Evolutionary conservation across 2,113 vertebrate species (phyloP), one percentile per base, ranked within the genome.

Genomic region (Tenrec ecaudatus): DNA sequence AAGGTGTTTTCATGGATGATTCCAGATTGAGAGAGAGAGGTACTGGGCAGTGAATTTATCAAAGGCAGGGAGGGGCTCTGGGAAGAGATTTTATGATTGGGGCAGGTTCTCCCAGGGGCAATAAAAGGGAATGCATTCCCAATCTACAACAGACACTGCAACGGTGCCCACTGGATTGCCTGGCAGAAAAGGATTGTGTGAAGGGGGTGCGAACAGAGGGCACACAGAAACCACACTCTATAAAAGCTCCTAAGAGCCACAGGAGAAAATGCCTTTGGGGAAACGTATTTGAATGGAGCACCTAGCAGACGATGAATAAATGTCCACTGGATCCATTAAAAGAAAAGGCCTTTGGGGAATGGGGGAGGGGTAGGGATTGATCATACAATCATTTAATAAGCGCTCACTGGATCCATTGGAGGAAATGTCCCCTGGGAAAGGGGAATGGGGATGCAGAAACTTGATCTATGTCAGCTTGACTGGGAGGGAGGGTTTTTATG

Each of bases 401-500:
- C 66, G 27, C 68, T 81, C 58, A 88, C 78, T 33, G 23, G 53
- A 79, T 90, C 29, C 62, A 79, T 12, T 77, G 40, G 40, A 95
- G 88, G 33, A 94, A 93, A 92, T 79, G 23, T 14, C 38, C 43
- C 76, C 11, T 10, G 85, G 79, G 53, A 58, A 95, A 89, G 58
- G 36, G 33, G 43, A 69, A 71, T 76, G 77, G 66, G 33, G 43
- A 69, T 87, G 47, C 38, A 85, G 47, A 86, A 82, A 89, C n/a
- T 89, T 90, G 85, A 92, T 86, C 75, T 89, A 85, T 38, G 82
- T 75, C 71, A 85, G 68, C 15, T 66, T 83, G 66, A 60, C 53
- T 83, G 64, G 22, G 71, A 94, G 86, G 77, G 90, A 95, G 93
- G 66, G 87, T 47, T 86, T 91, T 90, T 93, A 60, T 86, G 86